These are phyloP conservation scores for Myocastor coypus DNA, from an alignment of 2,113 vertebrate genomes.

Conservation along the genomic window DNA sequence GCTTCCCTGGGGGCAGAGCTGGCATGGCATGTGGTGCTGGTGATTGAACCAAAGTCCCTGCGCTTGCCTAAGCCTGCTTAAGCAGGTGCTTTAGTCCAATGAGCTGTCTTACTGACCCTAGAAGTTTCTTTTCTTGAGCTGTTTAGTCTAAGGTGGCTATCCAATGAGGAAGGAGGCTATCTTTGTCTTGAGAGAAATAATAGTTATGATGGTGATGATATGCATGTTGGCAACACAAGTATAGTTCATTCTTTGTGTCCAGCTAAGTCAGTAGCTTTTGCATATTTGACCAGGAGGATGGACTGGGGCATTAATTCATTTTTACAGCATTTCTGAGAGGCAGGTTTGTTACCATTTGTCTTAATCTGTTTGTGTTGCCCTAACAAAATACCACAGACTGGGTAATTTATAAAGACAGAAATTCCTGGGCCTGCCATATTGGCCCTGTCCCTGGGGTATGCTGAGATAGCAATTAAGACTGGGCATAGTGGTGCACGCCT, in stretches of 20 bases:
- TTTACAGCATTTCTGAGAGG: not conserved
- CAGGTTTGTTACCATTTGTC: not conserved
- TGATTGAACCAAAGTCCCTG: too few species aligned
- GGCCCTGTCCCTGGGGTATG: too few species aligned
- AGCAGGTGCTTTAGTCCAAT: too few species aligned
- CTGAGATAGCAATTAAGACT: too few species aligned
- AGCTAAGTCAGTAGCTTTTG: not conserved
- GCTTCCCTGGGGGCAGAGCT: too few species aligned
- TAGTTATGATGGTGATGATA: not conserved
- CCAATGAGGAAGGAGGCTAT: not conserved
- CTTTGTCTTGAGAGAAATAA: not conserved
- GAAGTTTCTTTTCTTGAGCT: not conserved
- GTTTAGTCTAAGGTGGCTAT: not conserved
- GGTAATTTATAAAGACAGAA: not conserved
- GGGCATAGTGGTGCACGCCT: too few species aligned
- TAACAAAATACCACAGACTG: not conserved
- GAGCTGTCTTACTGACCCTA: too few species aligned
- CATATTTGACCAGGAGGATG: not conserved
- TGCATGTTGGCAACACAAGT: too few species aligned
- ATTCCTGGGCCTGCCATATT: too few species aligned
- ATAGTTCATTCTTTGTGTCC: accelerated
- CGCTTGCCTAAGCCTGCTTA: too few species aligned
- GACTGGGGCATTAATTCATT: not conserved
- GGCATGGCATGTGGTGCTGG: too few species aligned
- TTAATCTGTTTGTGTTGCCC: not conserved